These are phyloP conservation scores for Apus apus DNA, from an alignment of 2,113 vertebrate species.

Conservation along the genomic window DNA sequence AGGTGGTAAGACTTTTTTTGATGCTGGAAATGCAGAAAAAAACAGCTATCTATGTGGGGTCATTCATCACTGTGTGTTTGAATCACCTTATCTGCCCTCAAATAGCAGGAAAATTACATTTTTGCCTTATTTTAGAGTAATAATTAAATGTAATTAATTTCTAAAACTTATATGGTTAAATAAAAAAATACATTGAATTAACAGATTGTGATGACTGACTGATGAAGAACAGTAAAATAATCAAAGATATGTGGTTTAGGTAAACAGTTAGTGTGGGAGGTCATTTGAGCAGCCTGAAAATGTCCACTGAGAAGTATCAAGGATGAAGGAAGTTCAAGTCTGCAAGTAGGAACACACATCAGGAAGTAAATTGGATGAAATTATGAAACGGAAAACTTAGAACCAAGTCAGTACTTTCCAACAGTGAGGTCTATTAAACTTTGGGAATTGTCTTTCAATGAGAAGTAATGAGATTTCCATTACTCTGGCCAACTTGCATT, in stretches of 20 bases:
- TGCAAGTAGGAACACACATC: neutral
- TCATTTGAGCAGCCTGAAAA: neutral
- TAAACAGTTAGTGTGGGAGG: neutral
- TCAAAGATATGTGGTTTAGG: neutral
- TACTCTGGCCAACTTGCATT: conserved; percentile 8
- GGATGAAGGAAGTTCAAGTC: neutral
- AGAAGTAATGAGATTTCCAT: conserved; percentile 10
- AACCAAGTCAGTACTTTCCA: neutral
- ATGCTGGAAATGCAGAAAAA: neutral
- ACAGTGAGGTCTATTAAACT: neutral
- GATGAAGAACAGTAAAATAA: neutral
- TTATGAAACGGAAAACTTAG: conserved; percentile 1
- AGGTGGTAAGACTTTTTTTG: neutral
- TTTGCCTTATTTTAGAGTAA: neutral
- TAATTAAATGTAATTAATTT: neutral
- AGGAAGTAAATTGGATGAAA: neutral
- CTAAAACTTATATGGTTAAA: neutral
- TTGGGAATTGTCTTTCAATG: neutral
- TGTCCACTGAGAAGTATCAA: neutral
- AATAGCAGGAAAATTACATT: neutral
- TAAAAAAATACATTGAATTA: neutral
- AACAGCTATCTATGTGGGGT: neutral
- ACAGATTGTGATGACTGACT: neutral
- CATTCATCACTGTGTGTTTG: neutral
- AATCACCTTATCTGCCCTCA: neutral